phyloP scores from a whole-genome alignment of 2,113 vertebrate genomes.

The Ochotona curzoniae region DNA sequence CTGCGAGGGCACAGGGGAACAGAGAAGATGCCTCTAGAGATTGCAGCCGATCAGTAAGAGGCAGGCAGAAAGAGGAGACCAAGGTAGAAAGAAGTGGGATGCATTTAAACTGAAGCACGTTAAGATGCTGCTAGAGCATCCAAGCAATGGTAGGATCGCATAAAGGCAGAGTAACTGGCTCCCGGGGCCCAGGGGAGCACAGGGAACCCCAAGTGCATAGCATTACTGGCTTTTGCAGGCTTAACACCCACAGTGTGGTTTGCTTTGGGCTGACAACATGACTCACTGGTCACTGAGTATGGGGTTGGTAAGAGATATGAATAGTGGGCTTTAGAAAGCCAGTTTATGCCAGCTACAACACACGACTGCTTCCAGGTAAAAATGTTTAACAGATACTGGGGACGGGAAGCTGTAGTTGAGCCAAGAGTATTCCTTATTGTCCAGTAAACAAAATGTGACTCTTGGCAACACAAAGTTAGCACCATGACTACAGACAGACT shows the following conservation, averaged over 20 bases:
- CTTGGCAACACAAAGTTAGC: constrained; percentile 22
- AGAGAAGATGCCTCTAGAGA: background rate
- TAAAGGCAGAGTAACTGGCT: background rate
- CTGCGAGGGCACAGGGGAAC: background rate
- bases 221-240: background rate
- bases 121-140: background rate
- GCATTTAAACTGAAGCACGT: background rate
- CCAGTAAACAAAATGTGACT: constrained; percentile 24
- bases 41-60: background rate
- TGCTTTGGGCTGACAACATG: background rate
- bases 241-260: background rate
- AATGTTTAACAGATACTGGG: background rate
- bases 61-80: background rate
- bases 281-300: background rate
- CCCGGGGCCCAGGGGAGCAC: background rate
- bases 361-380: background rate
- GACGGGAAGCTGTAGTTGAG: background rate
- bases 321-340: background rate
- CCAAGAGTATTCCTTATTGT: background rate
- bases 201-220: background rate
- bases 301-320: background rate
- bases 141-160: background rate
- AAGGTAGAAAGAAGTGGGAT: background rate
- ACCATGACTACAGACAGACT: background rate
- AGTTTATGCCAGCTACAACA: background rate